Percentiles rank a stretch among this genome's conserved stretches.
Evolutionary conservation across 2,797 vertebrate genomes (phyloP).

Genomic region (Aldrovandia affinis): DNA sequence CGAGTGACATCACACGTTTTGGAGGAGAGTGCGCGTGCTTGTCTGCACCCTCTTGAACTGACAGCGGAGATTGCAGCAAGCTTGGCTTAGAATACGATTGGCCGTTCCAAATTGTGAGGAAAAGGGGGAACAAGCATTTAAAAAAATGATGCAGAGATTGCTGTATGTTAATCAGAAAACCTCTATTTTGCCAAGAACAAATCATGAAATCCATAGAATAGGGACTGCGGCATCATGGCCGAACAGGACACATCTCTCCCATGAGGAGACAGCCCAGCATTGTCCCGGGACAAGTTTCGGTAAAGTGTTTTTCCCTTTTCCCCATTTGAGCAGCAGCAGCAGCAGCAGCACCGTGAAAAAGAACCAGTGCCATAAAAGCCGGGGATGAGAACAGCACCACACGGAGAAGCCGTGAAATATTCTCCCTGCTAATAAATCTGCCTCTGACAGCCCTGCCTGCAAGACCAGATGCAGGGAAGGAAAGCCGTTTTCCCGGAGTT

Average conservation of each 20-base stretch:
- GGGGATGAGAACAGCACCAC: not conserved
- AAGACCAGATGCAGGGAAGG: not conserved
- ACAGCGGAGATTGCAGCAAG: no score
- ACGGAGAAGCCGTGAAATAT: not conserved
- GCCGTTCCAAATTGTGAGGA: no score
- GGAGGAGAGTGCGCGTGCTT: no score
- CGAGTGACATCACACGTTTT: no score
- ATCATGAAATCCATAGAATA: no score
- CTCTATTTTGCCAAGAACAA: no score
- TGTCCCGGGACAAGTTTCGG: not conserved
- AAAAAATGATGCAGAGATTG: no score
- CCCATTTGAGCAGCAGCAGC: not conserved
- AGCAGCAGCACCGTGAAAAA: not conserved
- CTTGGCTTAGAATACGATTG: no score
- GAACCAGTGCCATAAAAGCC: not conserved
- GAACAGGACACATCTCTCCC: not conserved
- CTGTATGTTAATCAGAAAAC: no score
- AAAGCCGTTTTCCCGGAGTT: not conserved
- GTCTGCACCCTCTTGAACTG: no score
- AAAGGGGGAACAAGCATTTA: no score
- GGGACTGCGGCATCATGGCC: no score
- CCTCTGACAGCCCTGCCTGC: not conserved
- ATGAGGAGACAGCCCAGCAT: not conserved
- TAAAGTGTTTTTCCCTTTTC: not conserved
- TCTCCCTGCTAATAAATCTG: conserved; percentile 1